Evolutionary conservation across 2,888 invertebrate species (phyloP).

Genomic region (Calliphora vomitoria): DNA sequence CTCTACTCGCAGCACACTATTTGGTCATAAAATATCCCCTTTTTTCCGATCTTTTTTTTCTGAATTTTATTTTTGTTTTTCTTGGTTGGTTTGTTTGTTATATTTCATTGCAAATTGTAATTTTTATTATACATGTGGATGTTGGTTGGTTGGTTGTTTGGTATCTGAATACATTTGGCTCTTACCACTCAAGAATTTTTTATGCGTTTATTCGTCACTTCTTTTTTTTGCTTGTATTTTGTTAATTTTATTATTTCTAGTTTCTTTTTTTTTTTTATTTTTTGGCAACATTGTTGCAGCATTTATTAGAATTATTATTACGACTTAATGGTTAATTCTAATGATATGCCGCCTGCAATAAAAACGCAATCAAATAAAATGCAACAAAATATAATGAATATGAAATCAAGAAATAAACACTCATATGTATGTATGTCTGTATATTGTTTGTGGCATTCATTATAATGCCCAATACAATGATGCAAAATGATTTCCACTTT

Average conservation of each 20-base stretch:
- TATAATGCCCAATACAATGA: conserved; percentile 11
- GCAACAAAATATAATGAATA: conserved; percentile 63
- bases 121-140: conserved; percentile 56
- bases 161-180: conserved; percentile 21
- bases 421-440: no score
- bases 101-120: conserved; percentile 69
- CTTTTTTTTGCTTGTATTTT: neutral
- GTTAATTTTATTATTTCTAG: conserved; percentile 49
- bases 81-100: conserved; percentile 50
- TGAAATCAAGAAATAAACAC: conserved; percentile 11
- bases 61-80: neutral
- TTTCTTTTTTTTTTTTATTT: conserved; percentile 37
- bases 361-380: conserved; percentile 74
- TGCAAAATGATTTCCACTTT: conserved; percentile 41
- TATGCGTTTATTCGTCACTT: conserved; percentile 63
- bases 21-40: conserved; percentile 51
- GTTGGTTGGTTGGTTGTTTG: conserved; percentile 37
- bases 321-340: conserved; percentile 83
- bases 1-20: conserved; percentile 13
- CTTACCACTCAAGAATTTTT: conserved; percentile 45
- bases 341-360: conserved; percentile 81
- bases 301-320: conserved; percentile 82
- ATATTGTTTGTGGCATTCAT: neutral
- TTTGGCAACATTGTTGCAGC: conserved; percentile 81
- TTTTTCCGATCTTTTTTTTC: conserved; percentile 57